phyloP scores from a whole-genome alignment of 2,888 invertebrate species.

The Furcula furcula region DNA sequence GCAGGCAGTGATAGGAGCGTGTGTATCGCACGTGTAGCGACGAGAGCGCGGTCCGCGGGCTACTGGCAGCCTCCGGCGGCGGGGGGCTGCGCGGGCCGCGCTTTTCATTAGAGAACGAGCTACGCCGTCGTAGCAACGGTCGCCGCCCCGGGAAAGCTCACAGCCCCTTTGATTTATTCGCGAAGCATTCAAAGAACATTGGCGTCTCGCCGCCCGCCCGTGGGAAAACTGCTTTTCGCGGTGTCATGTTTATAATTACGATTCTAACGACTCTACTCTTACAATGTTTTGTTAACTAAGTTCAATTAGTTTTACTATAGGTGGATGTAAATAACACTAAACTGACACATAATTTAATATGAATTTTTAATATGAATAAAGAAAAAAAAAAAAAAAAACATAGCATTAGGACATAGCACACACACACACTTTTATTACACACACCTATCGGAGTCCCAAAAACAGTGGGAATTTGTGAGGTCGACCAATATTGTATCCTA shows the following conservation, averaged over 20 bases:
- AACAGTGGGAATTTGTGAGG: too few species aligned
- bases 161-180: slow-evolving; percentile 54
- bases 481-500: too few species aligned
- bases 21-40: slow-evolving; percentile 49
- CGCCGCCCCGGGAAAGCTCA: slow-evolving; percentile 61
- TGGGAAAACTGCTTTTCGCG: slow-evolving; percentile 27
- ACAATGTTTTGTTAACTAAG: too few species aligned
- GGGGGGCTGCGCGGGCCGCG: slow-evolving; percentile 74
- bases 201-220: slow-evolving; percentile 19
- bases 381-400: too few species aligned
- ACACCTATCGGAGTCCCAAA: too few species aligned
- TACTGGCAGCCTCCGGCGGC: slow-evolving; percentile 72
- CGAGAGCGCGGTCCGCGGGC: slow-evolving; percentile 71
- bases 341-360: too few species aligned
- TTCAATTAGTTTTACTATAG: too few species aligned
- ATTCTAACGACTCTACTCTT: too few species aligned
- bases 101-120: slow-evolving; percentile 61
- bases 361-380: too few species aligned
- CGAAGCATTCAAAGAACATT: slow-evolving; percentile 20
- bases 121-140: slow-evolving; percentile 58
- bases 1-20: slow-evolving; percentile 36
- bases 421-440: too few species aligned
- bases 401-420: too few species aligned
- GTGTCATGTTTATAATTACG: slow-evolving; percentile 8
- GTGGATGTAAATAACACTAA: too few species aligned